phyloP scores from a whole-genome alignment of 53 echinoderm and acorn worm species.

The Antedon mediterranea region DNA sequence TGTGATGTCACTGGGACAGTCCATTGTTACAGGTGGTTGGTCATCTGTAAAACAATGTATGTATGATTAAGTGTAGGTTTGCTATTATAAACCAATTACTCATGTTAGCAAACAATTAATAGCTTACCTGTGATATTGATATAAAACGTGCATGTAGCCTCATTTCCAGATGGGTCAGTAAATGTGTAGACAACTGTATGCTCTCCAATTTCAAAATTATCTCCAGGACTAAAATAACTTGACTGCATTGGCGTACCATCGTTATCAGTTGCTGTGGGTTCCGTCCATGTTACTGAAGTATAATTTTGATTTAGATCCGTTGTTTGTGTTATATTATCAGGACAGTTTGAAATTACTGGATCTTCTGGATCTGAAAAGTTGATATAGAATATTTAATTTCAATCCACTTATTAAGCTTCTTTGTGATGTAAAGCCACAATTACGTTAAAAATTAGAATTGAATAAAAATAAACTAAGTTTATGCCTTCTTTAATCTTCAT shows the following conservation, averaged over 20 bases:
- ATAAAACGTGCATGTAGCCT: neutral
- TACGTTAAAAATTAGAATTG: too few relatives aligned
- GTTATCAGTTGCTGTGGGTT: constrained; percentile 9
- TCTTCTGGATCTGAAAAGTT: neutral
- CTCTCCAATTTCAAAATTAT: neutral
- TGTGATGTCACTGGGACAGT: neutral
- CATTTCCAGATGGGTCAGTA: neutral
- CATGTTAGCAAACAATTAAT: too few relatives aligned
- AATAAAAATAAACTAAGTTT: too few relatives aligned
- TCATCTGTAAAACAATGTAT: neutral
- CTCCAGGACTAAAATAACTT: neutral
- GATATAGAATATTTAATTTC: too few relatives aligned
- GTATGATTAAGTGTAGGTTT: too few relatives aligned
- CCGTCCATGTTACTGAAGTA: constrained; percentile 1
- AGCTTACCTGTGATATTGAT: neutral
- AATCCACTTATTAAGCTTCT: too few relatives aligned
- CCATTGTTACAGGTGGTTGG: neutral
- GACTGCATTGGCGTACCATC: neutral
- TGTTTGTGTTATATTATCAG: neutral
- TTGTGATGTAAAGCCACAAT: too few relatives aligned
- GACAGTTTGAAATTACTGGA: neutral
- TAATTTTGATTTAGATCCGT: neutral
- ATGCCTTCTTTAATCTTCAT: too few relatives aligned
- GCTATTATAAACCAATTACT: too few relatives aligned
- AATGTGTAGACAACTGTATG: neutral